Evolutionary conservation across 1,140 invertebrate species (phyloP).

Genomic region (Papilio machaon): DNA sequence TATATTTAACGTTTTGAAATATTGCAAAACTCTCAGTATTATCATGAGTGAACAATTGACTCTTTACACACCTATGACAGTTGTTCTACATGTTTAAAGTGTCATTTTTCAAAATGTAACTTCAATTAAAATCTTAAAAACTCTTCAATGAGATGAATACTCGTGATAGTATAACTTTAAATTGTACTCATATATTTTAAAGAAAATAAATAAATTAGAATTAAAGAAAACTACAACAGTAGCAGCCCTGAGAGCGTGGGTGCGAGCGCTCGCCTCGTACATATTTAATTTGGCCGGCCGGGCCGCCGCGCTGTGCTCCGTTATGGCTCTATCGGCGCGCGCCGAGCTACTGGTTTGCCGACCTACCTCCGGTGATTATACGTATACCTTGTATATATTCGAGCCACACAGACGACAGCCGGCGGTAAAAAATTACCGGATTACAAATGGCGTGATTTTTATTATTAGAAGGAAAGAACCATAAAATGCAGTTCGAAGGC

Average conservation of each 20-base stretch:
- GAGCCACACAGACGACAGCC: slow-evolving; percentile 24
- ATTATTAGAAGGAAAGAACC: background rate
- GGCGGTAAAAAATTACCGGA: background rate
- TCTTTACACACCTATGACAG: no score
- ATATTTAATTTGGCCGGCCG: slow-evolving; percentile 80
- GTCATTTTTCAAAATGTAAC: background rate
- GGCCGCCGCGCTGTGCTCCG: slow-evolving; percentile 69
- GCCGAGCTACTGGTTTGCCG: slow-evolving; percentile 62
- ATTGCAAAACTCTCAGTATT: no score
- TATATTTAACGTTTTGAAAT: no score
- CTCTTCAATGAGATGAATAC: background rate
- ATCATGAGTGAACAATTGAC: no score
- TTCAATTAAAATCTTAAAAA: background rate
- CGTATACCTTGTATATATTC: background rate
- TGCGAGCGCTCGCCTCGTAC: slow-evolving; percentile 77
- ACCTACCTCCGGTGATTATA: slow-evolving; percentile 18
- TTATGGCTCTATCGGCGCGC: slow-evolving; percentile 75
- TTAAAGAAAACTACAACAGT: slow-evolving; percentile 21
- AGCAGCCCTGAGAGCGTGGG: slow-evolving; percentile 67
- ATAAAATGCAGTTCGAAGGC: background rate
- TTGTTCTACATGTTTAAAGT: background rate
- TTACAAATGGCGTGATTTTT: background rate
- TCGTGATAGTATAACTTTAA: background rate
- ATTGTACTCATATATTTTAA: no score
- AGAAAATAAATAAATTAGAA: background rate